These are phyloP conservation scores for Tetraodon nigroviridis DNA, from an alignment of 2,113 vertebrate species.

Conservation along the genomic window DNA sequence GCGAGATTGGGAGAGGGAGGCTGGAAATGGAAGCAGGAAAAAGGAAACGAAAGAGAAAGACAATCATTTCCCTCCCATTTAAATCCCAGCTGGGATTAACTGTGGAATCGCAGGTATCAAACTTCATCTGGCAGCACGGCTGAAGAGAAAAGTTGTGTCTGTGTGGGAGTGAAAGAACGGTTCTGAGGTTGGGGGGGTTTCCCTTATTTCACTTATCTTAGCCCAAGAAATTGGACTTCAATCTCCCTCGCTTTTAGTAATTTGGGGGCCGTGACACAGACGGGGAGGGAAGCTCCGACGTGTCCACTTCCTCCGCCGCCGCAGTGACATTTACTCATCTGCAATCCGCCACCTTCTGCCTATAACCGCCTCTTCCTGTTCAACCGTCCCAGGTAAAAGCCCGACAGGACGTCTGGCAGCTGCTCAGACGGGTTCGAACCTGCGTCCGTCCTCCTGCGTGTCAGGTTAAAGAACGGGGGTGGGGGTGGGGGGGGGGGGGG, in stretches of 20 bases:
- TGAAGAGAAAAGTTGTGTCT: constrained; percentile 48
- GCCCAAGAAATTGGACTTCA: constrained; percentile 40
- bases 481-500: too few relatives aligned
- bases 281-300: constrained; percentile 65
- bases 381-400: constrained; percentile 18
- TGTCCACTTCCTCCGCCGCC: constrained; percentile 37
- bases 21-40: constrained; percentile 34
- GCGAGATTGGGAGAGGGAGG: constrained; percentile 42
- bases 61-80: constrained; percentile 64
- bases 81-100: constrained; percentile 74
- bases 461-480: constrained; percentile 37
- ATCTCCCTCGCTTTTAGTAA: constrained; percentile 41
- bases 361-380: constrained; percentile 48
- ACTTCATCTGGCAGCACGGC: constrained; percentile 52
- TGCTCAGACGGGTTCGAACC: constrained; percentile 25
- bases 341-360: constrained; percentile 53
- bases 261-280: constrained; percentile 47
- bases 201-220: constrained; percentile 61
- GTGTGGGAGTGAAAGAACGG: constrained; percentile 25
- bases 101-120: constrained; percentile 67
- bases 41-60: constrained; percentile 46
- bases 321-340: constrained; percentile 52
- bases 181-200: constrained; percentile 15
- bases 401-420: constrained; percentile 45
- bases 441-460: constrained; percentile 31